These are phyloP conservation scores for Odontocolon sp. DNA, from an alignment of 2,888 invertebrate genomes.

Conservation along the genomic window DNA sequence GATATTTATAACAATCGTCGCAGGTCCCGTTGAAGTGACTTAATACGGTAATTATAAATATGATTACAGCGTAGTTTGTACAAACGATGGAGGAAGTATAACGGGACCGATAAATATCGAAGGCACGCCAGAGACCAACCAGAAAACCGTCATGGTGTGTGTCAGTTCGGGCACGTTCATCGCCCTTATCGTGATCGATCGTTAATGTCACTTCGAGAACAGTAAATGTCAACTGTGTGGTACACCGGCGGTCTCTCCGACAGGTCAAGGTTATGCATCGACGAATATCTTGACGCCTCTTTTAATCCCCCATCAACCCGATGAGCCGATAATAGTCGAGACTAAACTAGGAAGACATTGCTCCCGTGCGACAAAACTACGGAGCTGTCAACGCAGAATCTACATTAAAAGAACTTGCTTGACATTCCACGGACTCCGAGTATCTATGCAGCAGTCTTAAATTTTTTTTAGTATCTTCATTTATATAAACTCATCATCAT, in stretches of 20 bases:
- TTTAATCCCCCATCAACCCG: constrained; percentile 36
- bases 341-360: neutral
- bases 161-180: constrained; percentile 42
- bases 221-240: constrained; percentile 66
- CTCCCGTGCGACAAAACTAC: neutral
- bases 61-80: neutral
- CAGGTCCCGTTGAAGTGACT: neutral
- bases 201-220: constrained; percentile 69
- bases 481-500: no score
- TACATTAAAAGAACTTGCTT: constrained; percentile 15
- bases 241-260: constrained; percentile 49
- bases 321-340: constrained; percentile 14
- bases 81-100: neutral
- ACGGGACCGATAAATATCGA: constrained; percentile 9
- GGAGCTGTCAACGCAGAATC: constrained; percentile 12
- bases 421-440: neutral
- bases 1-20: neutral
- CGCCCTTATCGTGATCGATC: constrained; percentile 69
- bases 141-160: constrained; percentile 10
- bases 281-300: constrained; percentile 44
- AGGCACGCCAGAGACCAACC: neutral
- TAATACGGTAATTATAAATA: neutral
- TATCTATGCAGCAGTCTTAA: neutral
- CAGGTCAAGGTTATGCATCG: constrained; percentile 65
- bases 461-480: neutral